Base-by-base conservation (phyloP, 1,140 invertebrate species). In the Oreohelix idahoensis region DNA sequence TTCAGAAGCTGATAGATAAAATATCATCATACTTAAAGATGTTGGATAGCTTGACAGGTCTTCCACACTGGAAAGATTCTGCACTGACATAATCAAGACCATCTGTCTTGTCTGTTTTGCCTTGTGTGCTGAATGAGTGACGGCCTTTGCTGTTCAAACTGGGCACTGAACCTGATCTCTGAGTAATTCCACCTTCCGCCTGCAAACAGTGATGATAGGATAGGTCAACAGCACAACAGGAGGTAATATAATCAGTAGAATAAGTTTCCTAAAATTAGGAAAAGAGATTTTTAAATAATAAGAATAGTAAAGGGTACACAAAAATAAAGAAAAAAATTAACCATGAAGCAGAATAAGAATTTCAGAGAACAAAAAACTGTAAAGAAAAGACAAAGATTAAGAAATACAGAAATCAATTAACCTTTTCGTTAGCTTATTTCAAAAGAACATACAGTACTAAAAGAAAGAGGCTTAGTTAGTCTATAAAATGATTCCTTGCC, bases 181-280 rank as follows among this genome's bases (percentile, higher is more conserved):
- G 88, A 35, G 91, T 85, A 10, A 92, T 92, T 0, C 90, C 91
- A 11, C 91, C 93, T 88, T 85, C 92, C 86, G 94, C 94, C 78
- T 82, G 71, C 5, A 66, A 38, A 79, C 32, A 51, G 20, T 58
- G 20, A 23, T 58, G 26, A 58, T n/a, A 58, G 26, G 20, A 49
- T 49, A 17, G 17, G 26, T 15, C 53, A 58, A 15, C 4, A 58
- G 26, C 10, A 58, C 10, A 20, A 58, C 53, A 58, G 2, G 53
- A 58, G 15, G 26, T n/a, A 58, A 11, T 49, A 11, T 17, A 11
- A 49, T 49, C 17, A 49, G 45, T 49, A 49, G n/a, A n/a, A n/a
- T n/a, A n/a, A n/a, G 45, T 49, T 49, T 49, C 17, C 45, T 49
- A 8, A 49, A 8, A 49, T 49, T 49, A 49, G 10, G 17, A 49